Evolutionary conservation across 1,140 invertebrate species (phyloP), one percentile per base, ranked within the genome.

Genomic region (Procambarus virginalis): DNA sequence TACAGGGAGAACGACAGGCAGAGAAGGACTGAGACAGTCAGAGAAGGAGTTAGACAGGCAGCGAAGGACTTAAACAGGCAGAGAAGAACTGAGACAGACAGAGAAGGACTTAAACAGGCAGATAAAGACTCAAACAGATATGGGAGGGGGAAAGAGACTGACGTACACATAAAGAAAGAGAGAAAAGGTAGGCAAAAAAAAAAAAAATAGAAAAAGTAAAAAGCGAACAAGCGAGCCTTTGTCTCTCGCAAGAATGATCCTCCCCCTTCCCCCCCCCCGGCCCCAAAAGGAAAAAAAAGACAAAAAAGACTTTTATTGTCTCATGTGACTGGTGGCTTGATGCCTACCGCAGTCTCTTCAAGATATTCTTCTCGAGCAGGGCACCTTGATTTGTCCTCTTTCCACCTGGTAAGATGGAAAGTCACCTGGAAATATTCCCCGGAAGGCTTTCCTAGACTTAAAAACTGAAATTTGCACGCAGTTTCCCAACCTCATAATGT

Each of bases 241-340:
- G 68, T 73, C n/a, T 73, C n/a, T 20, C n/a, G 22, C 68, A 73
- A 73, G 68, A 73, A 73, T 73, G 68, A 34, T 34, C 34, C 34
- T 34, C n/a, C n/a, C n/a, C n/a, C 34, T 34, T 34, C 34, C 34
- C 34, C 34, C 34, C 34, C 34, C 34, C 34, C 34, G 34, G 34
- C 34, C 34, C 34, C 34, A 34, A 34, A 34, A 34, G 34, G 34
- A 34, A 34, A 34, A 34, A 34, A 34, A 73, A 73, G 68, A 20
- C 14, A 73, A n/a, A n/a, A 73, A n/a, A 68, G 64, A 17, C 64
- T 68, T 68, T 73, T 34, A 73, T 73, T 73, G 68, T 73, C 68
- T 73, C 5, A 3, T 73, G 68, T 9, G n/a, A 34, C n/a, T 20
- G 68, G 5, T 73, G 68, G 34, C 34, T 34, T 73, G 68, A 73